Evolutionary conservation across 2,888 invertebrate genomes (phyloP).

Genomic region (Ophioninae sp.): DNA sequence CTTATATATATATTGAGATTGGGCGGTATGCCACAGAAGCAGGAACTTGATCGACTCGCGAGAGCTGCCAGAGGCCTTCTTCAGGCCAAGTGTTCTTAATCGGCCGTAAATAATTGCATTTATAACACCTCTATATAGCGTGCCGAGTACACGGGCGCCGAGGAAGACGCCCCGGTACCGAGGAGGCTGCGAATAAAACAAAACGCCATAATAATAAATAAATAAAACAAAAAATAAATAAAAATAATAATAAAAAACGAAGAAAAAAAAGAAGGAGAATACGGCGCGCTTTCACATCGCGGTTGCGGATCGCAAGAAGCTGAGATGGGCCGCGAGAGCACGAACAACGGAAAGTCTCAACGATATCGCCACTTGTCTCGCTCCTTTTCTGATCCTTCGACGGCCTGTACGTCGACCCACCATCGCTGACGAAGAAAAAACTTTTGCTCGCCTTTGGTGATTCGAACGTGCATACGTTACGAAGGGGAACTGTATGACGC

Average conservation of each 20-base stretch:
- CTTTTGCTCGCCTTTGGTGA: slow-evolving; percentile 3
- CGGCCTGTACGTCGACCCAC: neutral
- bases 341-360: slow-evolving; percentile 40
- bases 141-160: slow-evolving; percentile 64
- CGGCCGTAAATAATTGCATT: slow-evolving; percentile 81
- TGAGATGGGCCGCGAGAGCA: slow-evolving; percentile 24
- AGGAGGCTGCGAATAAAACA: neutral
- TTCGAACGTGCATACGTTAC: neutral
- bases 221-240: neutral
- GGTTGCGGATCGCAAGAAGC: slow-evolving; percentile 53
- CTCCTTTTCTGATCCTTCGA: slow-evolving; percentile 6
- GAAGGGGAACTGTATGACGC: neutral
- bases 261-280: slow-evolving; percentile 59
- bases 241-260: slow-evolving; percentile 8
- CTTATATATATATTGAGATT: slow-evolving; percentile 4
- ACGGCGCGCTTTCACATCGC: slow-evolving; percentile 55
- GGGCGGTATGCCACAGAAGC: slow-evolving; percentile 47
- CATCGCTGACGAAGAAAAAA: slow-evolving; percentile 36
- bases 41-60: slow-evolving; percentile 53
- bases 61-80: slow-evolving; percentile 64
- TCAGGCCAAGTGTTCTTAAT: slow-evolving; percentile 77
- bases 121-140: slow-evolving; percentile 77
- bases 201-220: slow-evolving; percentile 6
- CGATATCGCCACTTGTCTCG: slow-evolving; percentile 34
- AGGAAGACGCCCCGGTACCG: slow-evolving; percentile 45